phyloP scores from a whole-genome alignment of 2,113 vertebrate species.

The Martes martes region DNA sequence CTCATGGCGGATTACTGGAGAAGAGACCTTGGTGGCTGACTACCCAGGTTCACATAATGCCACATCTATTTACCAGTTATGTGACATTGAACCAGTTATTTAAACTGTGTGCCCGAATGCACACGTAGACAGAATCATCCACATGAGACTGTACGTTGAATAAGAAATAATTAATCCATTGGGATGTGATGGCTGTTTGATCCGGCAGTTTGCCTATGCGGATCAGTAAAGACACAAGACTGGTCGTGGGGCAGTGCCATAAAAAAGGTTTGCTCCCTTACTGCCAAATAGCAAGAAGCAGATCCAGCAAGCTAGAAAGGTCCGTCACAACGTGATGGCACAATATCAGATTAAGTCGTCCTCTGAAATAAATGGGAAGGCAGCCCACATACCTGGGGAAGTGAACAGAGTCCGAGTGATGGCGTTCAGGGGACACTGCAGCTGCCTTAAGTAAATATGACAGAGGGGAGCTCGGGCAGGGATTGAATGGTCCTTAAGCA shows the following conservation, averaged over 20 bases:
- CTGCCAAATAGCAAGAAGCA: background rate
- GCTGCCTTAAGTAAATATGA: too few species aligned
- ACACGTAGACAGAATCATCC: background rate
- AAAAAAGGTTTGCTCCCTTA: background rate
- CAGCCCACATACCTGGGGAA: background rate
- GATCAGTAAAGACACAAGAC: background rate
- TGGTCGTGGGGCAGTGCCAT: background rate
- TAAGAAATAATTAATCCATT: background rate
- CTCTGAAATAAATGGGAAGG: background rate
- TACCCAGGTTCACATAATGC: background rate
- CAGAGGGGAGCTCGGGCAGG: background rate
- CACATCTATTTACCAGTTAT: background rate
- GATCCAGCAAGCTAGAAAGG: background rate
- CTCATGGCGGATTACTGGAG: background rate
- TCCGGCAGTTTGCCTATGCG: background rate
- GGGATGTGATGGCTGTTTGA: background rate
- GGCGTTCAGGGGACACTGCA: rapidly evolving
- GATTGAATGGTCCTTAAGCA: background rate
- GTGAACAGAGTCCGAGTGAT: background rate
- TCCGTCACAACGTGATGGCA: background rate
- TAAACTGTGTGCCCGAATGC: background rate
- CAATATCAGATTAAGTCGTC: background rate
- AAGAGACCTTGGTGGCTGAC: background rate
- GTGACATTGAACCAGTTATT: background rate
- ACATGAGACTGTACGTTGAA: background rate